Evolutionary conservation across 2,113 vertebrate genomes (phyloP).

Genomic region (Cavia aperea): DNA sequence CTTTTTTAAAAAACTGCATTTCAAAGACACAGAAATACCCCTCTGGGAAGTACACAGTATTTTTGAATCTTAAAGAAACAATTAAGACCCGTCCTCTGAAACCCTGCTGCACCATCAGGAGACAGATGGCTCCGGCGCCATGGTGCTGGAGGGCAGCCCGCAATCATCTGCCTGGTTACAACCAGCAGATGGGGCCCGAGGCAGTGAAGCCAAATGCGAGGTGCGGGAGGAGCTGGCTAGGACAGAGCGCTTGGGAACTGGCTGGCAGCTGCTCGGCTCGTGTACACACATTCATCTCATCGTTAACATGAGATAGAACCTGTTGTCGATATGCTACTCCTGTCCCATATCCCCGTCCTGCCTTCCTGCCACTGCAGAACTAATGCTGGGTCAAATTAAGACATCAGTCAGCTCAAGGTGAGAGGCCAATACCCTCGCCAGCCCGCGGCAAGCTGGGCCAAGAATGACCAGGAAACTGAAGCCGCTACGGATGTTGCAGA

Average conservation of each 20-base stretch:
- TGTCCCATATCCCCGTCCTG: not conserved
- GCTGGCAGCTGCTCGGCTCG: slow-evolving; percentile 57
- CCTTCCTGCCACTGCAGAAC: not conserved
- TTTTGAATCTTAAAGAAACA: slow-evolving; percentile 66
- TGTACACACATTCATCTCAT: slow-evolving; percentile 38
- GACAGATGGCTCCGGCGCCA: slow-evolving; percentile 72
- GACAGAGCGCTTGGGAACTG: slow-evolving; percentile 67
- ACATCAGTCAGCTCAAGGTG: not conserved
- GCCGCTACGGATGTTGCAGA: not conserved
- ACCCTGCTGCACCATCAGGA: slow-evolving; percentile 52
- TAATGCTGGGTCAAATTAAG: not conserved
- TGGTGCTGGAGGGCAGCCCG: slow-evolving; percentile 59
- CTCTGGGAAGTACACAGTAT: not conserved
- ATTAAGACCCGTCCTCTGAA: slow-evolving; percentile 55
- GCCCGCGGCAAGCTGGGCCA: not conserved
- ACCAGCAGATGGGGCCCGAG: slow-evolving; percentile 73
- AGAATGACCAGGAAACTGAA: not conserved
- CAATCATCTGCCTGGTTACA: slow-evolving; percentile 74
- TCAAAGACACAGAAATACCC: not conserved
- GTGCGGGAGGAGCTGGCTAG: slow-evolving; percentile 65
- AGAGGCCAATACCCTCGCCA: not conserved
- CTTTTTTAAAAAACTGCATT: not conserved
- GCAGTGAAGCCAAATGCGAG: slow-evolving; percentile 74
- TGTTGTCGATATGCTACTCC: not conserved
- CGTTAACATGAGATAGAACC: slow-evolving; percentile 32